Percentiles rank a stretch among this genome's conserved stretches.
Evolutionary conservation across 2,797 vertebrate genomes (phyloP).

Genomic region (Stomatorhinus walkeri): DNA sequence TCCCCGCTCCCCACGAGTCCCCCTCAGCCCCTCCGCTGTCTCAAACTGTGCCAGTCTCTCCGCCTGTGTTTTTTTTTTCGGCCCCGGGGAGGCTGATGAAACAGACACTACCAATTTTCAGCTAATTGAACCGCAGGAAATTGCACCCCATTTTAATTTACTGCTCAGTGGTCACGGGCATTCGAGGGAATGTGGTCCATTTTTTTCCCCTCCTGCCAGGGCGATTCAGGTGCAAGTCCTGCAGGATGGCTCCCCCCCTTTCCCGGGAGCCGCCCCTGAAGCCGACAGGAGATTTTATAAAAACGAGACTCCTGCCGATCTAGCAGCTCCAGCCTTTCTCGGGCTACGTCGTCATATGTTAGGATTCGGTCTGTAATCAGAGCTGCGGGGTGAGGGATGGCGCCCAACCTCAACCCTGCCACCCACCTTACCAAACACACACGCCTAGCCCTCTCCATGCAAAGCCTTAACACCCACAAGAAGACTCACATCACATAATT

Average conservation of each 20-base stretch:
- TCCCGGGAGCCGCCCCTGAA: conserved; percentile 39
- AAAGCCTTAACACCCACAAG: neutral
- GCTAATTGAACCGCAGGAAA: conserved; percentile 69
- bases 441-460: neutral
- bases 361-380: neutral
- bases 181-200: conserved; percentile 36
- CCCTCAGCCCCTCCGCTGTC: conserved; percentile 4
- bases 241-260: conserved; percentile 31
- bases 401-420: neutral
- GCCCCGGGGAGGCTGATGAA: conserved; percentile 51
- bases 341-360: neutral
- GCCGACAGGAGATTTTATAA: neutral
- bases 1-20: conserved; percentile 42
- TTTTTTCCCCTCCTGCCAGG: conserved; percentile 37
- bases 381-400: neutral
- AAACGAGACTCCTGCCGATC: neutral
- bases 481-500: neutral
- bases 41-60: conserved; percentile 18
- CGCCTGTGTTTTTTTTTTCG: conserved; percentile 11
- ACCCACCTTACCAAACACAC: neutral
- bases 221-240: conserved; percentile 44
- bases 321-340: no score
- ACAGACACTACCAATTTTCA: conserved; percentile 56
- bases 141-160: conserved; percentile 64
- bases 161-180: conserved; percentile 61